Evolutionary conservation across 2,888 invertebrate genomes (phyloP), one percentile per base, ranked within the genome.

Genomic region (Kuschelorhynchus macadamiae): DNA sequence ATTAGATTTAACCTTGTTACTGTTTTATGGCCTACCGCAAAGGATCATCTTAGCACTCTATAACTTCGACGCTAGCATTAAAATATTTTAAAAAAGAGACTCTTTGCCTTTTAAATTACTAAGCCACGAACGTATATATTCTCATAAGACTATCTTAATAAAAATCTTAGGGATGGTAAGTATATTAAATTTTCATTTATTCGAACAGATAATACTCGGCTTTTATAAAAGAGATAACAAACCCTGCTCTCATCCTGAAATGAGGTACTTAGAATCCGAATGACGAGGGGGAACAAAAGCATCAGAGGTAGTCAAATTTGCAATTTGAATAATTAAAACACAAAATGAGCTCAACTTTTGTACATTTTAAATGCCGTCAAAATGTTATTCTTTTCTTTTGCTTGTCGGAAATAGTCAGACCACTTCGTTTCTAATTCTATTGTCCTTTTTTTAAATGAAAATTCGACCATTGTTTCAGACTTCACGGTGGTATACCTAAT

Each of bases 241-340:
- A 59, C 21, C 21, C 56, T 18, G 42, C 59, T 33, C 36, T 21
- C 36, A 32, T 39, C 36, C 20, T 41, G 14, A 44, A 57, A 65
- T 41, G 57, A 33, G 59, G 57, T 44, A 59, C 44, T 65, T 59
- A 59, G 39, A 59, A 17, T 57, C 52, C 44, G 44, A 65, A 65
- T 46, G 65, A 59, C 33, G 4, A 39, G 20, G 47, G 42, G 56
- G 56, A 66, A 66, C 66, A 62, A 67, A 64, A 64, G 68, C 47
- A 59, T 68, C 52, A 21, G 62, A 42, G 62, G 55, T 64, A 64
- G 63, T 64, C 68, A 68, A 68, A 68, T 68, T 68, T 62, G 64
- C 68, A 68, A 68, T 68, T 68, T 62, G 46, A 68, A 68, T 68
- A 68, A 68, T 68, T 68, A 68, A 68, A 68, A 68, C 68, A 44